Evolutionary conservation across 1,140 invertebrate species (phyloP).

Genomic region (Cotesia typhae): DNA sequence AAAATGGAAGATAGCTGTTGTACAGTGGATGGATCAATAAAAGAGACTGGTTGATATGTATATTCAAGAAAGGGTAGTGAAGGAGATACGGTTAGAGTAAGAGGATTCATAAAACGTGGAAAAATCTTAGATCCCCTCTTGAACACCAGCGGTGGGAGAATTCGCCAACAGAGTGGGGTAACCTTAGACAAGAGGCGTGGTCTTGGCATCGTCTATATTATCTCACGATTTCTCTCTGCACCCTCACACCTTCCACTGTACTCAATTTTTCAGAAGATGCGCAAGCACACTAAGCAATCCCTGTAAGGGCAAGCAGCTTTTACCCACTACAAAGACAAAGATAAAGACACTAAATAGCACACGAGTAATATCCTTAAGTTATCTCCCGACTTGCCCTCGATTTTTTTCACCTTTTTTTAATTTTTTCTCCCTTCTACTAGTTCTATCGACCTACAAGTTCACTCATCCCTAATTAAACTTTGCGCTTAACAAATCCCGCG

Average conservation of each 20-base stretch:
- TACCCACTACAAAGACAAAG: constrained; percentile 15
- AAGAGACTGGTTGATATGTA: constrained; percentile 44
- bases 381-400: background rate
- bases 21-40: constrained; percentile 57
- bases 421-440: background rate
- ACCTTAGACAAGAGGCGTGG: constrained; percentile 67
- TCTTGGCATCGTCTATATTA: constrained; percentile 39
- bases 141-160: constrained; percentile 33
- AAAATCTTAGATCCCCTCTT: constrained; percentile 35
- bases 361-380: constrained; percentile 22
- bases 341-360: constrained; percentile 13
- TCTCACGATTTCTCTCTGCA: constrained; percentile 21
- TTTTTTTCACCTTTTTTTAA: background rate
- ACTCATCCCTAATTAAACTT: constrained; percentile 7
- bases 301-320: constrained; percentile 32
- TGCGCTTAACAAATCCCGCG: background rate
- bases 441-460: background rate
- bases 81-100: constrained; percentile 34
- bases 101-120: constrained; percentile 45
- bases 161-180: constrained; percentile 49
- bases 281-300: constrained; percentile 28
- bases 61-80: background rate
- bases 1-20: constrained; percentile 60
- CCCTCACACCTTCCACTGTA: constrained; percentile 5
- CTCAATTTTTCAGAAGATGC: constrained; percentile 1